Conservation (phyloP, 2,888 invertebrate genomes). For the Seladonia tumulorum region DNA sequence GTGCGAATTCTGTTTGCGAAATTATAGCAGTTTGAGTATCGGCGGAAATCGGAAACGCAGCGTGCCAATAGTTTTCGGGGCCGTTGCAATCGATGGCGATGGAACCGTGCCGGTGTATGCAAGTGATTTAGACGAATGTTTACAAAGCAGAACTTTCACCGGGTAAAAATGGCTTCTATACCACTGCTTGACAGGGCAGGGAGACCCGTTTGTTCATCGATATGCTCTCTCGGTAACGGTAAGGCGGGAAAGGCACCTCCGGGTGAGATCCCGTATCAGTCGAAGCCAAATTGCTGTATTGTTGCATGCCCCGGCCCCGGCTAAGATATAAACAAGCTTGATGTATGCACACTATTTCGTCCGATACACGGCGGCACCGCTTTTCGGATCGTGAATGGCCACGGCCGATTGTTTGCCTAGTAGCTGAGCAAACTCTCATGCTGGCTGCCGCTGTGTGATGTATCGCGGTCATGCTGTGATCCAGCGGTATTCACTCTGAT, state of each 20-base stretch:
- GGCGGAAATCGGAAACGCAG: neutral
- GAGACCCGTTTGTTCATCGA: conserved; percentile 37
- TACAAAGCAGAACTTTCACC: neutral
- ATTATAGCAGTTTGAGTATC: neutral
- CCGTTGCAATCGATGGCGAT: neutral
- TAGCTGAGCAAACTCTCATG: conserved; percentile 59
- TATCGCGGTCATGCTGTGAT: conserved; percentile 70
- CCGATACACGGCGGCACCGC: conserved; percentile 27
- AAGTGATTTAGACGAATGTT: neutral
- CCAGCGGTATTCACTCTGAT: conserved; percentile 59
- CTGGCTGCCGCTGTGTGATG: conserved; percentile 59
- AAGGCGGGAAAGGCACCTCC: conserved; percentile 58
- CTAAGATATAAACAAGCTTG: conserved; percentile 72
- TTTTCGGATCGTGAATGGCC: conserved; percentile 55
- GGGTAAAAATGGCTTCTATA: conserved; percentile 30
- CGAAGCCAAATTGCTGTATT: conserved; percentile 77
- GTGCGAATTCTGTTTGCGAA: neutral
- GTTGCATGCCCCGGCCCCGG: conserved; percentile 66
- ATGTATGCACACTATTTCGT: conserved; percentile 67
- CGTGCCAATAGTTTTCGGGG: neutral
- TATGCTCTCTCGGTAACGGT: conserved; percentile 42
- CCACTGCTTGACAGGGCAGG: conserved; percentile 20
- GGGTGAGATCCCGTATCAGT: conserved; percentile 73
- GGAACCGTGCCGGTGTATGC: neutral
- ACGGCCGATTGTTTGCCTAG: conserved; percentile 64